Evolutionary conservation across 2,113 vertebrate species (phyloP).

Genomic region (Scytalopus superciliaris): DNA sequence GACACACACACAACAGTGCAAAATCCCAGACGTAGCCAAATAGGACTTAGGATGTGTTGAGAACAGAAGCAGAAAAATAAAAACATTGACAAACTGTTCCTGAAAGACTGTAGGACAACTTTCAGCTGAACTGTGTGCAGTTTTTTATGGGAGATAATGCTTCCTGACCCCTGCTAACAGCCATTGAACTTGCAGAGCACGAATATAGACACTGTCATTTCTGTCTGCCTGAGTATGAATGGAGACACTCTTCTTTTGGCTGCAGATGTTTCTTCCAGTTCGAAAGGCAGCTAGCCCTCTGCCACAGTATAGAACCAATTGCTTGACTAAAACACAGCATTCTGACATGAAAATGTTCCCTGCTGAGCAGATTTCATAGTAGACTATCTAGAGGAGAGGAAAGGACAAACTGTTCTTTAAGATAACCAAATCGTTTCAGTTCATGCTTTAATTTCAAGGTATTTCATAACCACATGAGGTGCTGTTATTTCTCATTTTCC

Average conservation of each 20-base stretch:
- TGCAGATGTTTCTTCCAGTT: not conserved
- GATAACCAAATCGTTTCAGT: not conserved
- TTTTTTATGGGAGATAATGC: not conserved
- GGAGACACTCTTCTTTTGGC: not conserved
- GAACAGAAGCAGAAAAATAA: not conserved
- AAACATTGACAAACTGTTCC: not conserved
- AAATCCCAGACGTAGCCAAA: not conserved
- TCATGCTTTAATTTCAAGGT: conserved; percentile 30
- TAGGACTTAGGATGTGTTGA: not conserved
- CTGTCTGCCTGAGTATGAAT: not conserved
- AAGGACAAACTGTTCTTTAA: not conserved
- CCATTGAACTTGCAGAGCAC: not conserved
- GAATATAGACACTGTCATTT: not conserved
- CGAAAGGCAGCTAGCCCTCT: not conserved
- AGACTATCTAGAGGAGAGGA: not conserved
- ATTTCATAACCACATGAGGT: not conserved
- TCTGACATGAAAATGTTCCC: not conserved
- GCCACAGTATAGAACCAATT: not conserved
- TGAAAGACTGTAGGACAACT: not conserved
- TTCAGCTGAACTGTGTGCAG: not conserved
- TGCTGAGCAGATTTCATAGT: not conserved
- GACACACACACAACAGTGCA: not conserved
- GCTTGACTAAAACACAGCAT: not conserved
- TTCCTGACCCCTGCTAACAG: not conserved
- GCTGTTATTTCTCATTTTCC: not conserved